Base-by-base conservation (phyloP, 2,888 invertebrate genomes). In the Anthoptus insignis region DNA sequence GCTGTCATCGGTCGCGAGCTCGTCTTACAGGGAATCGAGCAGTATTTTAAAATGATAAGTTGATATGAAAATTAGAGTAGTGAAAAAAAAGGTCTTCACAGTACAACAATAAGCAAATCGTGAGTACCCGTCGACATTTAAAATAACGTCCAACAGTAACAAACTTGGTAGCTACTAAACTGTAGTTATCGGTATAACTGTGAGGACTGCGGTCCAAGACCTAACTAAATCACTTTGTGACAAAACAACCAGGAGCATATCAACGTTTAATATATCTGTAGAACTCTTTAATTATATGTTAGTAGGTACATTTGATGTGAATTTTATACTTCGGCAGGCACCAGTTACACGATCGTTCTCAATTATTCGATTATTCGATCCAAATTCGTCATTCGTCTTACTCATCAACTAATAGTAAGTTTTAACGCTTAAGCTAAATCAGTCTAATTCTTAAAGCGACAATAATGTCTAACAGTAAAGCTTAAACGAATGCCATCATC, bases 361-460 rank as follows among this genome's bases (percentile, higher is more conserved):
- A 16, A 22, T 42, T 57, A 64, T 52, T 29, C 42, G 45, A 45
- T 50, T 72, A 78, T 84, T 86, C 84, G 85, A 84, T 86, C 86
- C 85, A 77, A 81, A 76, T 81, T 87, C 84, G 86, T 83, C 74
- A 77, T 82, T 84, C 83, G 86, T 76, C 83, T 84, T 88, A 88
- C 73, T 78, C 68, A 79, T 87, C 83, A 88, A 87, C 87, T 90
- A 91, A 89, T 81, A 89, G 85, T 88, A 91, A 83, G 84, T 82
- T 86, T 85, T 83, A 91, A 91, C 89, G 90, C 92, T 92, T 92
- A 93, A 80, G 87, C 89, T 92, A 91, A 92, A 93, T 93, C 92
- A 93, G 92, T 93, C 92, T 93, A 92, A 91, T 91, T 90, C 92
- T 93, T 93, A 93, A 89, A 91, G 91, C 90, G 91, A 93, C 87